Conservation (phyloP, 2,888 invertebrate species). For the Hydriomena furcata region DNA sequence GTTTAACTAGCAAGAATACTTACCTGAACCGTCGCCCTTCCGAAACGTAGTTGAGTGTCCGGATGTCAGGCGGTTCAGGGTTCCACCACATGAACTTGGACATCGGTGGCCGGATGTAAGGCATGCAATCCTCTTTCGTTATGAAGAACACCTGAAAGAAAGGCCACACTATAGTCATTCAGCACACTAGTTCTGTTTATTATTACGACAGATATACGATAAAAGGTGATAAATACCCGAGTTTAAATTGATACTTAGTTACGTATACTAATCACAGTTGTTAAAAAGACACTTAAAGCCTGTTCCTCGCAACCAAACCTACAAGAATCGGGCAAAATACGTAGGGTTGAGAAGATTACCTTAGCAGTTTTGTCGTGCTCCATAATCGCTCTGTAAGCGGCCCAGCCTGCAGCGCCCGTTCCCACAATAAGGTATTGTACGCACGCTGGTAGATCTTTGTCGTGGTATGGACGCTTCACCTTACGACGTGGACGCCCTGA, state of each 20-base stretch:
- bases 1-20: slow-evolving; percentile 23
- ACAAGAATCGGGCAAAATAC: neutral
- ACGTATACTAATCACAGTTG: no score
- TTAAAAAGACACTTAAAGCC: no score
- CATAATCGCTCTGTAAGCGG: slow-evolving; percentile 66
- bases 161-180: neutral
- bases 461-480: slow-evolving; percentile 54
- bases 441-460: slow-evolving; percentile 63
- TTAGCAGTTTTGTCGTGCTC: slow-evolving; percentile 66
- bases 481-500: slow-evolving; percentile 67
- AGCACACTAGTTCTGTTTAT: no score
- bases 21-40: slow-evolving; percentile 53
- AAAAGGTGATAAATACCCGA: no score
- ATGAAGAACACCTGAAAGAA: slow-evolving; percentile 65
- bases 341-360: no score
- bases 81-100: slow-evolving; percentile 74
- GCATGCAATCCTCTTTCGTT: slow-evolving; percentile 62
- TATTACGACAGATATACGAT: no score
- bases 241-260: no score
- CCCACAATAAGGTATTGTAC: slow-evolving; percentile 75
- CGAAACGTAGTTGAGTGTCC: slow-evolving; percentile 51
- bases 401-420: slow-evolving; percentile 69
- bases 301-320: no score
- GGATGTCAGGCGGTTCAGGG: slow-evolving; percentile 59
- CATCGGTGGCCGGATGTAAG: slow-evolving; percentile 63